Conservation (phyloP, 2,888 invertebrate species). For the Tanypteryx hageni region DNA sequence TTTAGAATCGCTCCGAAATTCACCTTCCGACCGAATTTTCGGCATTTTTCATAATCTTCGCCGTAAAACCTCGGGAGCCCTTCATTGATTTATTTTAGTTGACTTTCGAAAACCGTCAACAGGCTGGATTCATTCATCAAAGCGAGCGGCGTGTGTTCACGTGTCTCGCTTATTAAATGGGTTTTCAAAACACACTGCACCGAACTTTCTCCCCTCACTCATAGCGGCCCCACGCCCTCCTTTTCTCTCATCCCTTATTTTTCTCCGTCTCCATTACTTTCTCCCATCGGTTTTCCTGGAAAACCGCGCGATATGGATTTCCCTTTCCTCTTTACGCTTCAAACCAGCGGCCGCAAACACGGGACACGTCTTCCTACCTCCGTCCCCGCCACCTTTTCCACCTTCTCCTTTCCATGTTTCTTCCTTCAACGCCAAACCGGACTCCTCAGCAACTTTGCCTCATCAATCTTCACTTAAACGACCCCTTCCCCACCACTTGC, state of each 20-base stretch:
- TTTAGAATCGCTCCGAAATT: background rate
- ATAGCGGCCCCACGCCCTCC: no score
- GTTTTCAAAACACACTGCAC: background rate
- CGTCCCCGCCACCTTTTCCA: background rate
- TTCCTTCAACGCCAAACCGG: background rate
- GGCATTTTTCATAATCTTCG: background rate
- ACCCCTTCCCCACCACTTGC: background rate
- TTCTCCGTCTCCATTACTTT: no score
- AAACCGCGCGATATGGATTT: background rate
- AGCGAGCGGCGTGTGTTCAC: background rate
- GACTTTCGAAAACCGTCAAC: slow-evolving; percentile 22
- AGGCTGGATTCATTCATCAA: slow-evolving; percentile 20
- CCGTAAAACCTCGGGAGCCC: background rate
- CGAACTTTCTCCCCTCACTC: no score
- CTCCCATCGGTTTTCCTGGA: background rate
- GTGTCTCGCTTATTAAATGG: slow-evolving; percentile 20
- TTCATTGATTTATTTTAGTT: slow-evolving; percentile 22
- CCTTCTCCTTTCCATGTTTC: background rate
- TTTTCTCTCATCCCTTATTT: no score
- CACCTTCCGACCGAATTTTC: slow-evolving; percentile 14
- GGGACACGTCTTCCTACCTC: background rate
- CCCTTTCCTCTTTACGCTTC: background rate
- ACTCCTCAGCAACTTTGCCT: background rate
- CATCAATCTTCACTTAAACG: slow-evolving; percentile 9
- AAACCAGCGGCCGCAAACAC: no score